phyloP scores from a whole-genome alignment of 2,113 vertebrate genomes.

The Apteryx owenii region DNA sequence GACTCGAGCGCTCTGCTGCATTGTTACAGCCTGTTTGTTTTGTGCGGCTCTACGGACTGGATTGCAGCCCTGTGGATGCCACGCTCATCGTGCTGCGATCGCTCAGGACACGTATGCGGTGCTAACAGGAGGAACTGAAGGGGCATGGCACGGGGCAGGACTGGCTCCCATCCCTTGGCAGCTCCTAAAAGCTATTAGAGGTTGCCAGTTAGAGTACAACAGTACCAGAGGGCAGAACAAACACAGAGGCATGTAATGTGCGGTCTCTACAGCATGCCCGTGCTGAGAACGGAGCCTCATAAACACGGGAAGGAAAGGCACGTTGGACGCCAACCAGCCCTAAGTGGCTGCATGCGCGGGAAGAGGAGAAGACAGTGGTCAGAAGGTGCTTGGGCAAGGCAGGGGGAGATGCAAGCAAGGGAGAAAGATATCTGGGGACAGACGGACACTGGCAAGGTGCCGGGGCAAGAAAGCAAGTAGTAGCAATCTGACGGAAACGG shows the following conservation, averaged over 20 bases:
- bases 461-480: background rate
- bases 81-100: background rate
- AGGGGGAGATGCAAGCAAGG: background rate
- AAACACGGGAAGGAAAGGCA: background rate
- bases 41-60: background rate
- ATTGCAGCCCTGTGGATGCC: background rate
- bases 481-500: background rate
- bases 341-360: rapidly evolving
- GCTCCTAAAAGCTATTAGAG: rapidly evolving
- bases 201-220: background rate
- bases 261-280: background rate
- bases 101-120: rapidly evolving
- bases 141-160: background rate
- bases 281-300: too few relatives aligned
- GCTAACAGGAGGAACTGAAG: background rate
- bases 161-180: background rate
- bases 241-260: rapidly evolving
- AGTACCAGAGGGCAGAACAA: background rate
- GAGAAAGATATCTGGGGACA: background rate
- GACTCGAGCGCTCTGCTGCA: background rate
- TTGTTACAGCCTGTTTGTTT: background rate
- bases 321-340: background rate
- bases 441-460: background rate
- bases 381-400: background rate
- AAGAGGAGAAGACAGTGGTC: background rate